Percentiles rank a stretch among this genome's conserved stretches.
Conservation (phyloP, 2,797 vertebrate species). For the Corythornis leucogaster region DNA sequence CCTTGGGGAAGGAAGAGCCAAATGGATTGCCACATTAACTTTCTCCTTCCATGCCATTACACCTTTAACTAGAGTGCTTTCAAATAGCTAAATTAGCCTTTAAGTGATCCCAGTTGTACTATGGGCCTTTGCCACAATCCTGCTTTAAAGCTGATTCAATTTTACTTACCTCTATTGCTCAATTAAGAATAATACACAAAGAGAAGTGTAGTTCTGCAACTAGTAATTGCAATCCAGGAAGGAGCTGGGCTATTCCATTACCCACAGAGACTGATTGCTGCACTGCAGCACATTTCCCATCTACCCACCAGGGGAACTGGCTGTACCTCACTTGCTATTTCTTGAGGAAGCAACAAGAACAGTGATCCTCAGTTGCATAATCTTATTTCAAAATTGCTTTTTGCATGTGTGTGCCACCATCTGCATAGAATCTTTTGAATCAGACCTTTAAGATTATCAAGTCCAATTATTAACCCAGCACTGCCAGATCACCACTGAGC, state of each 20-base stretch:
- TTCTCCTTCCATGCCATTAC: not conserved
- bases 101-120: slow-evolving; percentile 25
- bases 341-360: not conserved
- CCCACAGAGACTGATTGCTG: not conserved
- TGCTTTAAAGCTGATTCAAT: slow-evolving; percentile 3
- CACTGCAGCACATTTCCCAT: fast-evolving
- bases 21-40: not conserved
- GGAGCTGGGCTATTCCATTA: not conserved
- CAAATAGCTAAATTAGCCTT: slow-evolving; percentile 16
- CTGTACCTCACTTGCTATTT: not conserved
- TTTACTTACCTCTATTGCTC: slow-evolving; percentile 36
- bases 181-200: not conserved
- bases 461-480: not conserved
- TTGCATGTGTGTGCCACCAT: not conserved
- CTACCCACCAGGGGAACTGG: not conserved
- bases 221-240: not conserved
- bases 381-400: not conserved
- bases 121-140: not conserved
- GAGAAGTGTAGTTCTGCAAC: not conserved
- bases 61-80: slow-evolving; percentile 11
- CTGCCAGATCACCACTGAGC: not conserved
- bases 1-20: not conserved
- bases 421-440: not conserved
- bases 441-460: not conserved
- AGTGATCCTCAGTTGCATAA: fast-evolving